Conservation (phyloP, 2,888 invertebrate genomes). For the Dryobota labecula region DNA sequence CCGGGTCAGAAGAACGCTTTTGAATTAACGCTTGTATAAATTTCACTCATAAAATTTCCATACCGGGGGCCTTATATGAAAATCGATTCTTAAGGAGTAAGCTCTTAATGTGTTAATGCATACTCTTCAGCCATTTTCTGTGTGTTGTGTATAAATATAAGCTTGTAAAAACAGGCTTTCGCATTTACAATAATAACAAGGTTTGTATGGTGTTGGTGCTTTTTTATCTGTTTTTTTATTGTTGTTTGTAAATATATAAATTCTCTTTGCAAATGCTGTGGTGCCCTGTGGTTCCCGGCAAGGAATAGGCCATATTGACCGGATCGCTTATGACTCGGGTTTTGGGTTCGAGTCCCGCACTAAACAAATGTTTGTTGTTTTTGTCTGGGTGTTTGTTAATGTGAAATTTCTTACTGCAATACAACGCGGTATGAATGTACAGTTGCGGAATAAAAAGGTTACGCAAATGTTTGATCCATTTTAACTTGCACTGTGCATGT, state of each 20-base stretch:
- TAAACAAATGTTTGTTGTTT: too few relatives aligned
- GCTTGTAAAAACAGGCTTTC: neutral
- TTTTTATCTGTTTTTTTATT: neutral
- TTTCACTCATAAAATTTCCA: too few relatives aligned
- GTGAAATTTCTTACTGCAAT: neutral
- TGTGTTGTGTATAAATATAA: too few relatives aligned
- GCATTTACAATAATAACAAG: neutral
- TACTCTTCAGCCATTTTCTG: neutral
- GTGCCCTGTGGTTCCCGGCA: constrained; percentile 32
- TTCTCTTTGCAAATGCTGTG: neutral
- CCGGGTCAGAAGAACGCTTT: too few relatives aligned
- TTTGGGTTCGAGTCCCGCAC: neutral
- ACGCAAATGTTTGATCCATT: neutral
- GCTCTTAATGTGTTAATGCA: too few relatives aligned
- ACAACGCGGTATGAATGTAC: neutral
- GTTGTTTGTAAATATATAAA: neutral
- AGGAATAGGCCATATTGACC: neutral
- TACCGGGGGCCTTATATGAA: too few relatives aligned
- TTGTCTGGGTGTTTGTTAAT: neutral
- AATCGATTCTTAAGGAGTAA: too few relatives aligned
- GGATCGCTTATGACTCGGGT: neutral
- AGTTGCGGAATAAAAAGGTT: neutral
- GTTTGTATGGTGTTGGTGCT: constrained; percentile 19
- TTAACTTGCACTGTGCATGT: too few relatives aligned
- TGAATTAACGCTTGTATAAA: too few relatives aligned